Evolutionary conservation across 2,888 invertebrate species (phyloP), one percentile per base, ranked within the genome.

Genomic region (Hipparchia semele): DNA sequence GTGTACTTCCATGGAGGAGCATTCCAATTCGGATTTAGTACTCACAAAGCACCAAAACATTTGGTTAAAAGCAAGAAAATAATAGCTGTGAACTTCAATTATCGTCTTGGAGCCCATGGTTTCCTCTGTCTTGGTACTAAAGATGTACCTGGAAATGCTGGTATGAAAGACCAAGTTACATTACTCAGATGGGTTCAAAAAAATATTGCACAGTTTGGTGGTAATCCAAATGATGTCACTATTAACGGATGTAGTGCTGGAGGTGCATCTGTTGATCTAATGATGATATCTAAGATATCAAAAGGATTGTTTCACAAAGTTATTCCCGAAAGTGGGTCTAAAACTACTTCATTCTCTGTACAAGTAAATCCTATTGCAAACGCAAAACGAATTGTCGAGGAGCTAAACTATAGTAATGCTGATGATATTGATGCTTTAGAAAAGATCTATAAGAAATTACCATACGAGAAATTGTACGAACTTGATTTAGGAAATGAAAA

Each of bases 1-100:
- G 88, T 93, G 9, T 80, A 84, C 65, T 80, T 94, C 1, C 94
- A 94, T 69, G 93, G 93, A n/a, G 94, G 94, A 2, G 90, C 85
- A 5, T 93, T 86, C 72, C 84, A 88, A 79, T 72, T 80, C 1
- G 91, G 91, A 6, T 80, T 76, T 49, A 88, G 90, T 2, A 79
- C 86, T 71, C 71, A 46, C 6, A 23, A 7, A 2, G 68, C 66
- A 53, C 8, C 81, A 0, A 78, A 80, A 12, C 80, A 79, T n/a
- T 83, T 85, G 64, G 76, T 89, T 7, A 78, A 80, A 2, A 77
- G 75, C 0, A 80, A 84, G 46, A 75, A 86, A 77, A 70, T 89
- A 0, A 82, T 90, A 62, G 75, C 77, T 7, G 85, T 88, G 0
- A 83, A 82, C n/a, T 88, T 88, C 71, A 90, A 90, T 67, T 89